These are phyloP conservation scores for Coturnix japonica DNA, from an alignment of 2,113 vertebrate genomes.

Conservation along the genomic window DNA sequence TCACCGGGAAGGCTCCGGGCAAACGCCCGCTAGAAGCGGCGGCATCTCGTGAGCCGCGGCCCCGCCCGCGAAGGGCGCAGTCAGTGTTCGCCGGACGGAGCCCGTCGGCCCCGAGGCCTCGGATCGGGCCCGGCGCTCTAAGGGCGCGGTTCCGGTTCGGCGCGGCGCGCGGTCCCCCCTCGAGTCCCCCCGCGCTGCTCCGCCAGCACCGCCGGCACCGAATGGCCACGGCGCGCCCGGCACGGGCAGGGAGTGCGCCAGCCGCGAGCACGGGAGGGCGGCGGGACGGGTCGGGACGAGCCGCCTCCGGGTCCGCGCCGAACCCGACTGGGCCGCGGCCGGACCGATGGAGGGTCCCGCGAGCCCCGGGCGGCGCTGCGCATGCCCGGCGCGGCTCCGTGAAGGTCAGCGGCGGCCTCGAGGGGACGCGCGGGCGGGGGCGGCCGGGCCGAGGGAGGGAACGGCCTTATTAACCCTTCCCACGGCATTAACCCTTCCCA, in stretches of 20 bases:
- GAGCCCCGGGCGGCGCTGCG: conserved; percentile 5
- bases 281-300: neutral
- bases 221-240: conserved; percentile 82
- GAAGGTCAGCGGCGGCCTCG: conserved; percentile 76
- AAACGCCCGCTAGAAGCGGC: neutral
- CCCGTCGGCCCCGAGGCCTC: conserved; percentile 66
- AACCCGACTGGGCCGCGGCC: neutral
- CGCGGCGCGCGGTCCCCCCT: conserved; percentile 80
- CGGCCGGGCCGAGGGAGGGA: neutral
- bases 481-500: conserved; percentile 67
- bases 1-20: neutral
- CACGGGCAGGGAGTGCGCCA: conserved; percentile 53
- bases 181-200: conserved; percentile 79
- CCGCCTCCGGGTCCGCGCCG: neutral
- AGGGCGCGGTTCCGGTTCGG: neutral
- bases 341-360: neutral
- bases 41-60: no score
- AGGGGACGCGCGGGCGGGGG: neutral
- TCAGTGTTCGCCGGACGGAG: conserved; percentile 42
- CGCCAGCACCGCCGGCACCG: conserved; percentile 81
- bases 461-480: conserved; percentile 72
- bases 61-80: neutral
- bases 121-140: no score
- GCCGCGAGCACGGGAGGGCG: neutral
- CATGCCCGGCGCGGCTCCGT: conserved; percentile 67